Conservation (phyloP, 1,140 invertebrate genomes). For the Brachionus plicatilis region DNA sequence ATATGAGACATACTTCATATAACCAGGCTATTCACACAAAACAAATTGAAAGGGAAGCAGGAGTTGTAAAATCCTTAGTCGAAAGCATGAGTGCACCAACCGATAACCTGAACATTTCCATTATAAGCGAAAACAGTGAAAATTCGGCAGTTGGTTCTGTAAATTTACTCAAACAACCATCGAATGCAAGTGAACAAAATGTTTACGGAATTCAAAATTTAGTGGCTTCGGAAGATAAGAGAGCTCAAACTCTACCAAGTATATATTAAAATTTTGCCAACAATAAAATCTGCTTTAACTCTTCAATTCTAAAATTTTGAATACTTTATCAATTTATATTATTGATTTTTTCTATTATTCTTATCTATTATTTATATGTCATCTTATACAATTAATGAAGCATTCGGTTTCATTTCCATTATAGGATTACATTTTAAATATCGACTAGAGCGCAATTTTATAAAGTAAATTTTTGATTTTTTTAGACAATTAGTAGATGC, state of each 20-base stretch:
- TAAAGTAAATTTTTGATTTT: neutral
- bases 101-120: neutral
- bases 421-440: neutral
- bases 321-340: neutral
- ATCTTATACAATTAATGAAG: neutral
- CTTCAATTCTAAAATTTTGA: neutral
- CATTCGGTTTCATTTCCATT: neutral
- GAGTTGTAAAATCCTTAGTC: neutral
- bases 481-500: neutral
- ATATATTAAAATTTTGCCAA: slow-evolving; percentile 2
- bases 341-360: neutral
- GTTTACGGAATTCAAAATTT: neutral
- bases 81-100: neutral
- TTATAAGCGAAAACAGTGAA: neutral
- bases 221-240: neutral
- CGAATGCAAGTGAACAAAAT: neutral
- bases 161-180: neutral
- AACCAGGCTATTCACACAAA: neutral
- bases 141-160: neutral
- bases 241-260: slow-evolving; percentile 18
- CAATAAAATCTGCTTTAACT: neutral
- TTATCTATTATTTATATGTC: neutral
- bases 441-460: neutral
- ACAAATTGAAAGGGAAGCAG: neutral
- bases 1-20: neutral